A percentile compares a stretch with the other conserved stretches of the same genome.
Conservation (phyloP, 2,888 invertebrate species). For the Cylindroiulus punctatus region DNA sequence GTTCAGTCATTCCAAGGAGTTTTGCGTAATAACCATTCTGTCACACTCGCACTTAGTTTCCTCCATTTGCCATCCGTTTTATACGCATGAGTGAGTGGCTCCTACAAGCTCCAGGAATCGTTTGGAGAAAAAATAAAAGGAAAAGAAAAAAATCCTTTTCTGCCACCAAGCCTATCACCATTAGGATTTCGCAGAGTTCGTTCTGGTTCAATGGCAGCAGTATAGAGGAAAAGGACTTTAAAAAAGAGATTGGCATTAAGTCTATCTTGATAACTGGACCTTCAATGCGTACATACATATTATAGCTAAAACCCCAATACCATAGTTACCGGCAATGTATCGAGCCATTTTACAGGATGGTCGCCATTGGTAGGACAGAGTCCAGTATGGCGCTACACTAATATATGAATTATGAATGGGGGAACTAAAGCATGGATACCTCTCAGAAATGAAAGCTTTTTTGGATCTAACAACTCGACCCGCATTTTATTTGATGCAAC, state of each 20-base stretch:
- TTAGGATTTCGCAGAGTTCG: slow-evolving; percentile 16
- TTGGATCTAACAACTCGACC: slow-evolving; percentile 6
- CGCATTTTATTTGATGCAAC: neutral
- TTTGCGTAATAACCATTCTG: slow-evolving; percentile 42
- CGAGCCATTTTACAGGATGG: slow-evolving; percentile 17
- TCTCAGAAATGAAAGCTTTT: neutral
- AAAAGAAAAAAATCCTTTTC: slow-evolving; percentile 15
- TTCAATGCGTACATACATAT: slow-evolving; percentile 10
- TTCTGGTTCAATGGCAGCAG: slow-evolving; percentile 14
- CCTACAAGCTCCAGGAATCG: slow-evolving; percentile 34
- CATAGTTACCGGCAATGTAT: neutral
- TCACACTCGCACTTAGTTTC: slow-evolving; percentile 37
- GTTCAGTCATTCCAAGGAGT: slow-evolving; percentile 21
- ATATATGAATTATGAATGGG: slow-evolving; percentile 37
- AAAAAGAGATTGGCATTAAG: slow-evolving; percentile 33
- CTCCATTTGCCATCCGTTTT: slow-evolving; percentile 37
- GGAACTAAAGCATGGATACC: slow-evolving; percentile 28
- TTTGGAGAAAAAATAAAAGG: slow-evolving; percentile 11
- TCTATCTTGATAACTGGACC: slow-evolving; percentile 37
- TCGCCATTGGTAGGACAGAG: neutral
- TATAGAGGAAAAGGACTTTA: neutral
- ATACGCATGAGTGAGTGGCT: slow-evolving; percentile 28
- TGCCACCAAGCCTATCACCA: neutral
- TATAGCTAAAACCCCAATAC: slow-evolving; percentile 12
- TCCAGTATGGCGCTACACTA: neutral